A percentile compares a stretch with the other conserved stretches of the same genome.
Conservation (phyloP, 2,888 invertebrate species). For the Cheilosia vulpina region DNA sequence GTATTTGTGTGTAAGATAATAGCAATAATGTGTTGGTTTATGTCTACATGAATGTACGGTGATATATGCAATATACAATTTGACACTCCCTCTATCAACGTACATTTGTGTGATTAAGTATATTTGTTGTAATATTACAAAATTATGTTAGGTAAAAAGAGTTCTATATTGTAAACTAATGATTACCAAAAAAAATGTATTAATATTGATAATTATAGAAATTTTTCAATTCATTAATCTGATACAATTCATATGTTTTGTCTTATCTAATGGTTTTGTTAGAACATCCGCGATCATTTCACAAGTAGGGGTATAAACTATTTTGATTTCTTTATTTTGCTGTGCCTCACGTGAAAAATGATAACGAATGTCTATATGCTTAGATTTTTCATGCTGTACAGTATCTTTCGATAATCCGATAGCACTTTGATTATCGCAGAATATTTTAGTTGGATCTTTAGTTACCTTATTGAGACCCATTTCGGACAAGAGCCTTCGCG, state of each 20-base stretch:
- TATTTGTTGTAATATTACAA: neutral
- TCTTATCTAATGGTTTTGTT: slow-evolving; percentile 18
- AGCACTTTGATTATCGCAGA: slow-evolving; percentile 25
- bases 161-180: too few species aligned
- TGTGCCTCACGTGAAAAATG: slow-evolving; percentile 29
- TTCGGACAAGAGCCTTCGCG: neutral
- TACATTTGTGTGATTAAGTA: neutral
- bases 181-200: neutral
- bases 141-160: neutral
- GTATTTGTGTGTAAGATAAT: too few species aligned
- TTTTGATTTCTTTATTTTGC: slow-evolving; percentile 2
- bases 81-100: slow-evolving; percentile 9
- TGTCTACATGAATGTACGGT: too few species aligned
- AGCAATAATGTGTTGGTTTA: too few species aligned
- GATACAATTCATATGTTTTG: too few species aligned
- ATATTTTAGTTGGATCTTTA: neutral
- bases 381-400: slow-evolving; percentile 2
- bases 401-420: slow-evolving; percentile 9
- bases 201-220: neutral
- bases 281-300: slow-evolving; percentile 27
- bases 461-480: neutral
- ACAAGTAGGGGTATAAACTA: slow-evolving; percentile 1
- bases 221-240: too few species aligned
- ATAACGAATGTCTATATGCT: slow-evolving; percentile 15
- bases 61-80: too few species aligned